These are phyloP conservation scores for Aspidiotus destructor DNA, from an alignment of 2,888 invertebrate genomes.

Conservation along the genomic window DNA sequence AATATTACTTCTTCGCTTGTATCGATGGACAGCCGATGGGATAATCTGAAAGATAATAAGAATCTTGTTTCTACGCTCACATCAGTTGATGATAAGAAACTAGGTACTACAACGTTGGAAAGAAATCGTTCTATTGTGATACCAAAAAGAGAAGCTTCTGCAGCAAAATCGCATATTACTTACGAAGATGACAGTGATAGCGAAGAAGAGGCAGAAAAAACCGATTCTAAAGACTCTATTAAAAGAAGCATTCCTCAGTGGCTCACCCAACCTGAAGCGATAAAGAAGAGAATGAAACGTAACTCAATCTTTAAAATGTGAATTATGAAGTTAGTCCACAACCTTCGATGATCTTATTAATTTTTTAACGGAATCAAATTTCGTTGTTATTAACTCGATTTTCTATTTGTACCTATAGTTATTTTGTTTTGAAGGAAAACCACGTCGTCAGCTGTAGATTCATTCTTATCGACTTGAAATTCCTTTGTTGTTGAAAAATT, in stretches of 20 bases:
- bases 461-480: too few species aligned
- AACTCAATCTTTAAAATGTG: conserved; percentile 21
- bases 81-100: too few species aligned
- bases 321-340: not conserved
- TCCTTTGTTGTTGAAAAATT: too few species aligned
- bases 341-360: not conserved
- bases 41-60: too few species aligned
- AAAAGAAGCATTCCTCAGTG: conserved; percentile 10
- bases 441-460: too few species aligned
- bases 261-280: conserved; percentile 17
- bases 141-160: not conserved
- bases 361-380: not conserved
- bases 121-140: too few species aligned
- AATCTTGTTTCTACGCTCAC: too few species aligned
- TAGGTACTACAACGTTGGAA: too few species aligned
- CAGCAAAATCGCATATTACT: not conserved
- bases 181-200: conserved; percentile 5
- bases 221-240: not conserved
- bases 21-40: not conserved
- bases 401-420: too few species aligned
- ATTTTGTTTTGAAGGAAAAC: too few species aligned
- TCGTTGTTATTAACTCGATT: not conserved
- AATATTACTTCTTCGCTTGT: not conserved
- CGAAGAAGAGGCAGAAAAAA: not conserved
- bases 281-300: conserved; percentile 21